phyloP scores from a whole-genome alignment of 2,113 vertebrate species.

The Pelecanus crispus region DNA sequence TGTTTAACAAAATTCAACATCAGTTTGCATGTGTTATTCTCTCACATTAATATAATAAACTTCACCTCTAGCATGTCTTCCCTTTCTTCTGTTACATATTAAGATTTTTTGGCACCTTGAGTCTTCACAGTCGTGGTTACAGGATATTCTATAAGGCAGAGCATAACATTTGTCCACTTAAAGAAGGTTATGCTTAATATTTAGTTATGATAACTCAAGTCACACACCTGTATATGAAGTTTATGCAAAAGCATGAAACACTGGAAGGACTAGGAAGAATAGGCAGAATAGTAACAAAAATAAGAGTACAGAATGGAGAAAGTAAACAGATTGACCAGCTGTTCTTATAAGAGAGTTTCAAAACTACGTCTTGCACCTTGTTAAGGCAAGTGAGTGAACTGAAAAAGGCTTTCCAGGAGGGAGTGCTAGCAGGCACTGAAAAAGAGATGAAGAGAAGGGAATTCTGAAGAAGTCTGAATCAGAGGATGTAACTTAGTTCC shows the following conservation, averaged over 20 bases:
- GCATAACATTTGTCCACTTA: not conserved
- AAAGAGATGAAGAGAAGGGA: not conserved
- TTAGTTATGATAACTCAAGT: not conserved
- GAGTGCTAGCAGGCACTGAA: not conserved
- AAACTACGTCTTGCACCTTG: not conserved
- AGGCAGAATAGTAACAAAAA: not conserved
- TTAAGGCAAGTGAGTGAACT: not conserved
- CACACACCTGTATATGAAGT: not conserved
- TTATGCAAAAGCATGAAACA: not conserved
- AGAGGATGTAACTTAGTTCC: not conserved
- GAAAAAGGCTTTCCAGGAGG: not conserved
- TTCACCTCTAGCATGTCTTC: not conserved
- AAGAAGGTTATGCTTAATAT: not conserved
- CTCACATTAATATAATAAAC: not conserved
- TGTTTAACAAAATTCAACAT: not conserved
- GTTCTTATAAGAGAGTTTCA: not conserved
- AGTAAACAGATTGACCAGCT: not conserved
- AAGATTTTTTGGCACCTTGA: not conserved
- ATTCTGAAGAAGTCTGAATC: not conserved
- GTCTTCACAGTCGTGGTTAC: not conserved
- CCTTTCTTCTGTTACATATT: not conserved
- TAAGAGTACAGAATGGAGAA: not conserved
- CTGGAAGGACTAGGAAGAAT: not conserved
- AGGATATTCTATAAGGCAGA: not conserved
- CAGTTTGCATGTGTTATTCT: not conserved